phyloP scores from a whole-genome alignment of 2,113 vertebrate species.

The Columba livia region DNA sequence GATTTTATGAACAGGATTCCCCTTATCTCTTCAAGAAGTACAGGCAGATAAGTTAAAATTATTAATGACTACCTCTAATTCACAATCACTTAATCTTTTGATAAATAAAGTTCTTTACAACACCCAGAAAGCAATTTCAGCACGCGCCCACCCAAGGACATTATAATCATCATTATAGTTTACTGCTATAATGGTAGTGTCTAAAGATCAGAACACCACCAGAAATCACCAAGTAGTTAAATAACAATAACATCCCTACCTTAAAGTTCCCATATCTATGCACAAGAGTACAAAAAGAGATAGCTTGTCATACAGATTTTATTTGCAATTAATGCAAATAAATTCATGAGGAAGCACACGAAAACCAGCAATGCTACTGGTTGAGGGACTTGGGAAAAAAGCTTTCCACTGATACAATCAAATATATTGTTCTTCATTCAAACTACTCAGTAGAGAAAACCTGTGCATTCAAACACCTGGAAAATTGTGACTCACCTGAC shows the following conservation, averaged over 20 bases:
- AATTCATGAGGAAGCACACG: neutral
- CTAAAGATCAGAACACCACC: neutral
- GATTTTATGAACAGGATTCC: neutral
- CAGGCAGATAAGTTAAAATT: neutral
- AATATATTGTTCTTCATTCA: neutral
- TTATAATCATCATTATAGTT: neutral
- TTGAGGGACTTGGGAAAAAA: too few relatives aligned
- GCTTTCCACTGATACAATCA: neutral
- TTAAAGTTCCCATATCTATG: neutral
- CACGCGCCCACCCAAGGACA: neutral
- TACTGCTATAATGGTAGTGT: neutral
- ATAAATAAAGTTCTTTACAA: neutral
- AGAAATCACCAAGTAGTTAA: neutral
- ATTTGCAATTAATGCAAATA: neutral
- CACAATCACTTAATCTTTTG: neutral
- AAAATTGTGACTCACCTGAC: neutral
- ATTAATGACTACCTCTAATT: neutral
- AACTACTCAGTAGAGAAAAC: neutral
- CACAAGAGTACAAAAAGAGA: neutral
- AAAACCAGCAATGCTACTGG: neutral
- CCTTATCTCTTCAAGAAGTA: neutral
- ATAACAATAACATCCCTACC: neutral
- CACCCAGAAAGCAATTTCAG: neutral
- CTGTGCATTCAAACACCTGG: neutral
- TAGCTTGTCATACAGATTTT: neutral